Conservation (phyloP, 37 sponge, comb jelly and placozoan genomes). For the Agelas oroides region DNA sequence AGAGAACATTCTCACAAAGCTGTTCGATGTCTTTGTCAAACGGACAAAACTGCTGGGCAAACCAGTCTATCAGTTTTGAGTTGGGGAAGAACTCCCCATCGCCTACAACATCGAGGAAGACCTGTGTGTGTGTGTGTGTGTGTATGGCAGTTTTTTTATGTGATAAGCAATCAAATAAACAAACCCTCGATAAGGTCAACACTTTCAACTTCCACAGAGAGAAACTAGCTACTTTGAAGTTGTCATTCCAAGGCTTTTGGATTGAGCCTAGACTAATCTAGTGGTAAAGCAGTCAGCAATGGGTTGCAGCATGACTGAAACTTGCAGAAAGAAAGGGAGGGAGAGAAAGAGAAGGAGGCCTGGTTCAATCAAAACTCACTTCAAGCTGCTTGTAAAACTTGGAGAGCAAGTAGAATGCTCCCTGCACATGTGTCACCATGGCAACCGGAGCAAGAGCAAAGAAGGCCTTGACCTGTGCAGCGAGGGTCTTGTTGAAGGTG, state of each 20-base stretch:
- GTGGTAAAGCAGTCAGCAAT: too few relatives aligned
- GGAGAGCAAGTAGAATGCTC: constrained; percentile 40
- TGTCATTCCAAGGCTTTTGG: too few relatives aligned
- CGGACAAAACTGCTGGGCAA: constrained; percentile 58
- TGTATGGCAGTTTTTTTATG: neutral
- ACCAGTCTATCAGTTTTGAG: constrained; percentile 36
- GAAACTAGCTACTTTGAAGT: too few relatives aligned
- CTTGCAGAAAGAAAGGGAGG: too few relatives aligned
- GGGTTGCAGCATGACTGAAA: too few relatives aligned
- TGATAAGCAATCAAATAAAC: neutral
- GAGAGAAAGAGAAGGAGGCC: too few relatives aligned
- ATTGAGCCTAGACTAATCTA: too few relatives aligned
- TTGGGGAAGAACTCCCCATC: constrained; percentile 85
- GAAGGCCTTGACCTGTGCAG: constrained; percentile 71
- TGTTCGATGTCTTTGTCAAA: constrained; percentile 8
- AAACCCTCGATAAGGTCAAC: constrained; percentile 60
- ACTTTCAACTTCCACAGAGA: constrained; percentile 80
- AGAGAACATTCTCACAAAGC: constrained; percentile 83
- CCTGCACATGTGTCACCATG: constrained; percentile 68
- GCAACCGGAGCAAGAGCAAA: constrained; percentile 87
- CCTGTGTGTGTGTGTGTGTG: constrained; percentile 31
- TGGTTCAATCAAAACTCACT: too few relatives aligned
- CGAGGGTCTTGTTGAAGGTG: constrained; percentile 71
- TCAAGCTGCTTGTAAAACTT: constrained; percentile 55
- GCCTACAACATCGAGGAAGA: constrained; percentile 54